Conservation (phyloP, 1,140 invertebrate species). For the Psilanteris sp. region DNA sequence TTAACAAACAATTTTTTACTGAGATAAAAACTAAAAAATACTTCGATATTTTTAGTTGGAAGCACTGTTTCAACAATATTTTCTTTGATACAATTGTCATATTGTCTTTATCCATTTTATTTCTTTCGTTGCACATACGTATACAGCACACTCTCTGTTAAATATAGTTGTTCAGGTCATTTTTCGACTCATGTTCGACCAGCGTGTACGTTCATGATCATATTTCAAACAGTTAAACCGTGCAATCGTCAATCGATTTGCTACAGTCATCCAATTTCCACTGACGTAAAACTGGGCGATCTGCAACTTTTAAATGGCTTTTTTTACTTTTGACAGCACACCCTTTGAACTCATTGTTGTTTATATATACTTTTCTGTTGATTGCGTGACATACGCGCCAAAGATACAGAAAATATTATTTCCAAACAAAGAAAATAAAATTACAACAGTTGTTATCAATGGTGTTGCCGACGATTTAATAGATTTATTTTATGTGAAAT, state of each 20-base stretch:
- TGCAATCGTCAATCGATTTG: constrained; percentile 71
- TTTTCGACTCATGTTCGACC: constrained; percentile 51
- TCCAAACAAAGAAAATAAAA: constrained; percentile 6
- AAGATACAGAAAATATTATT: constrained; percentile 30
- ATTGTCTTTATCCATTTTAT: constrained; percentile 45
- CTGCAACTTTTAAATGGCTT: constrained; percentile 52
- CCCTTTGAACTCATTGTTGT: constrained; percentile 42
- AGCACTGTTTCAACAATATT: constrained; percentile 28
- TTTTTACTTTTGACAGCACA: constrained; percentile 51
- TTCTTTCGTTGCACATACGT: constrained; percentile 34
- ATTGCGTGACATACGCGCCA: constrained; percentile 27
- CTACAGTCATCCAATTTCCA: constrained; percentile 68
- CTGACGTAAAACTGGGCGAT: constrained; percentile 40
- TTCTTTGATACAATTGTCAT: constrained; percentile 46
- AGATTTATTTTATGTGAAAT: too few species aligned
- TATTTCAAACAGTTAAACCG: constrained; percentile 61
- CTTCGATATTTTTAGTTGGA: constrained; percentile 5
- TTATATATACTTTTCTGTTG: constrained; percentile 16
- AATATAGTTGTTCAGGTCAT: constrained; percentile 55
- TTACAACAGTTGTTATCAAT: too few species aligned
- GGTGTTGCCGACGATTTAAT: too few species aligned
- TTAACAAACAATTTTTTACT: too few species aligned
- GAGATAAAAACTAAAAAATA: constrained; percentile 38
- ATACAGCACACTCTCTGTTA: constrained; percentile 42
- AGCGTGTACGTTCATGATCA: constrained; percentile 54